Percentiles rank a stretch among this genome's conserved stretches.
phyloP scores from a whole-genome alignment of 2,888 invertebrate genomes.

The Lomographa bimaculata region DNA sequence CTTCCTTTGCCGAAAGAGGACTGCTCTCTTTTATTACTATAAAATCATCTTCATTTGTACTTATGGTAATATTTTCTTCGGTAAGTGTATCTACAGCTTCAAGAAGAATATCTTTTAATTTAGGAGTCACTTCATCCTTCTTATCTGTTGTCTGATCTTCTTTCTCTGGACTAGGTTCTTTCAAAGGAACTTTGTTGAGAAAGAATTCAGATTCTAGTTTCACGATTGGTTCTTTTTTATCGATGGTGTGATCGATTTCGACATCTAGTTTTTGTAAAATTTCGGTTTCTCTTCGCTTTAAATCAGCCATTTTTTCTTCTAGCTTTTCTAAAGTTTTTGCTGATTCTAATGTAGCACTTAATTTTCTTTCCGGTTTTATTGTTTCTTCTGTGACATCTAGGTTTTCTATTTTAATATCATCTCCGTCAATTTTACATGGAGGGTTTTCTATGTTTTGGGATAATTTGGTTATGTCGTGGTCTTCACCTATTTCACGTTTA shows the following conservation, averaged over 20 bases:
- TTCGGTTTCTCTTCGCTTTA: slow-evolving; percentile 60
- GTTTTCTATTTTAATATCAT: not conserved
- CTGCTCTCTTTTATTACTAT: slow-evolving; percentile 23
- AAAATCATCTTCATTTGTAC: slow-evolving; percentile 3
- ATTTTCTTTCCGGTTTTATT: slow-evolving; percentile 39
- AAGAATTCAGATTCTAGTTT: slow-evolving; percentile 46
- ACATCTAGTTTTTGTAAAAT: slow-evolving; percentile 2
- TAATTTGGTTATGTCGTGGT: slow-evolving; percentile 19
- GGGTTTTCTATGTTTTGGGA: not conserved
- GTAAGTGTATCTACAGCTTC: slow-evolving; percentile 1
- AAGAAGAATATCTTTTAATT: slow-evolving; percentile 7
- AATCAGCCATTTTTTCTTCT: slow-evolving; percentile 70
- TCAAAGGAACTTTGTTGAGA: slow-evolving; percentile 51
- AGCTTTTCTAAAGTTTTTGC: slow-evolving; percentile 73
- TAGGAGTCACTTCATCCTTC: slow-evolving; percentile 14
- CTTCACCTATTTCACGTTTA: slow-evolving; percentile 44
- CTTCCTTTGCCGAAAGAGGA: slow-evolving; percentile 31
- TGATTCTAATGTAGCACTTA: slow-evolving; percentile 60
- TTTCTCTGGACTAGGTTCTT: slow-evolving; percentile 55
- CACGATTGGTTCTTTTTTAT: slow-evolving; percentile 36
- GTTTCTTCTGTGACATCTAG: slow-evolving; percentile 7
- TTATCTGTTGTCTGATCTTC: slow-evolving; percentile 33
- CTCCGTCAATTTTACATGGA: not conserved
- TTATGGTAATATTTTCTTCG: slow-evolving; percentile 1
- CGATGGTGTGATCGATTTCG: slow-evolving; percentile 44